Evolutionary conservation across 64 coral and sea anemone genomes (phyloP).

Genomic region (Porites australiensis): DNA sequence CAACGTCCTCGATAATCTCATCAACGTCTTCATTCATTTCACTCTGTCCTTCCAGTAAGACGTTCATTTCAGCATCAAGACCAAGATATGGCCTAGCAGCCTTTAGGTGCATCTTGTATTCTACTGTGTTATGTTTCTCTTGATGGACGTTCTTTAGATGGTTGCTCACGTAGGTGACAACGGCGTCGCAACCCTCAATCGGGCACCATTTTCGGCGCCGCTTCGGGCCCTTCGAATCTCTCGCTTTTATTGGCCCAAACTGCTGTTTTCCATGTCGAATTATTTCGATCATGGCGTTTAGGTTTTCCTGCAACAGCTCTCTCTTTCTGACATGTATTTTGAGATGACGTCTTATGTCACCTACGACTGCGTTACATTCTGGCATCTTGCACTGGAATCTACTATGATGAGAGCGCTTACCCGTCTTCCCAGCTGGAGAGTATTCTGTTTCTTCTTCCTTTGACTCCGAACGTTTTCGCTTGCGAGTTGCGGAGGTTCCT

Average conservation of each 20-base stretch:
- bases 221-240: background rate
- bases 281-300: background rate
- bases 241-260: background rate
- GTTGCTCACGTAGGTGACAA: background rate
- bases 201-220: background rate
- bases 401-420: background rate
- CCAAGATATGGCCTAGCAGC: background rate
- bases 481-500: background rate
- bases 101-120: background rate
- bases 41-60: no score
- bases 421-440: background rate
- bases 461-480: background rate
- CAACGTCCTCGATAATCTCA: no score
- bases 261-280: background rate
- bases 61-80: no score
- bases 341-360: background rate
- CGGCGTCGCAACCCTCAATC: background rate
- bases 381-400: background rate
- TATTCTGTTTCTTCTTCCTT: background rate
- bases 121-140: background rate
- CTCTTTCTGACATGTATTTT: background rate
- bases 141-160: background rate
- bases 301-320: background rate
- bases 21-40: no score
- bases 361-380: background rate